These are phyloP conservation scores for Ormyrus labotus DNA, from an alignment of 2,888 invertebrate species.

Conservation along the genomic window DNA sequence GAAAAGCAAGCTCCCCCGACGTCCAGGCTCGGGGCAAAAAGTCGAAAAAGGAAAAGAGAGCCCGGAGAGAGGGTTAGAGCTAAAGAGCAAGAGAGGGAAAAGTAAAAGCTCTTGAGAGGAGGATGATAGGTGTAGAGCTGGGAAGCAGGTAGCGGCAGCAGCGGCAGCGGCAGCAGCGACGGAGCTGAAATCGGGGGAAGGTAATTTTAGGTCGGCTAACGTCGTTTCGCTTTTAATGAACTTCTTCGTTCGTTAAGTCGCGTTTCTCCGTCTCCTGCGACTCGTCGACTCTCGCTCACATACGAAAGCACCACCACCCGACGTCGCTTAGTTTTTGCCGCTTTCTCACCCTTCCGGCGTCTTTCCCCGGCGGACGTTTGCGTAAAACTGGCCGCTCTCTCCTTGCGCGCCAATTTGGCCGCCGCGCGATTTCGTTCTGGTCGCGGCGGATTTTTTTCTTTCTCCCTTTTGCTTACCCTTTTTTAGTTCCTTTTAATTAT, in stretches of 20 bases:
- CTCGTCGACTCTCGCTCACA: background rate
- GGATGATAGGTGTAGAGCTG: constrained; percentile 58
- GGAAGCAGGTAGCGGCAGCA: constrained; percentile 55
- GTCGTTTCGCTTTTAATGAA: constrained; percentile 75
- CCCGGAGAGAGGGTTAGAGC: constrained; percentile 18
- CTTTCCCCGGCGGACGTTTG: constrained; percentile 8
- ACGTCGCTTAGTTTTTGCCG: constrained; percentile 22
- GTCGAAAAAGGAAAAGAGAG: constrained; percentile 10
- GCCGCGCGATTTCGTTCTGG: background rate
- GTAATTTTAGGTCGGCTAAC: constrained; percentile 75
- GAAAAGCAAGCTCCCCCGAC: constrained; percentile 14
- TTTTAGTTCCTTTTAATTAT: constrained; percentile 38
- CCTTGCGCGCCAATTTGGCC: constrained; percentile 42
- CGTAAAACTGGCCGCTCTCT: background rate
- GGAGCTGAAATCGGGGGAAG: constrained; percentile 65
- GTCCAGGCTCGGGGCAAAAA: background rate
- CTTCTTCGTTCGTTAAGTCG: constrained; percentile 74
- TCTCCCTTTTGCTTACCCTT: background rate
- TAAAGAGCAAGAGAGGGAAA: constrained; percentile 22
- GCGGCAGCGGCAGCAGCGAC: constrained; percentile 47
- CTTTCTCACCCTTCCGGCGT: constrained; percentile 34
- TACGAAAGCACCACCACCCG: constrained; percentile 47
- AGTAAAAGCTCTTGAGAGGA: constrained; percentile 44
- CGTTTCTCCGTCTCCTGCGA: constrained; percentile 71
- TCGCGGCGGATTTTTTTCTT: background rate